Base-by-base conservation (phyloP, 1,140 invertebrate genomes). In the Rhopalosiphum padi region DNA sequence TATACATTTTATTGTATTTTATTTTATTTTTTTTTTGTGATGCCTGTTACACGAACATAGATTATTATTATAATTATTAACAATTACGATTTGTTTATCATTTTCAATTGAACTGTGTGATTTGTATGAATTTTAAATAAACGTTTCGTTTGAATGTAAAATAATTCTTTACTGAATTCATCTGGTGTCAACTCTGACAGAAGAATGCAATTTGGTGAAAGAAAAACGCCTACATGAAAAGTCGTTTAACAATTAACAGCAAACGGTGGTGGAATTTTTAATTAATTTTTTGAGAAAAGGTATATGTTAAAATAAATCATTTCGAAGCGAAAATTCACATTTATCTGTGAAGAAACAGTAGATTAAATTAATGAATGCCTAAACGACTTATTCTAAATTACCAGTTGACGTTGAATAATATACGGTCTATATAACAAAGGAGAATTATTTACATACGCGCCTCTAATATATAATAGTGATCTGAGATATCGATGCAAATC, bases 241-340 rank as follows among this genome's bases (percentile, higher is more conserved):
- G 41, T 43, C 23, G 30, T 30, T 86, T n/a, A 86, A 86, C 37
- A 86, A 86, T 86, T 86, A 86, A 86, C 85, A 46, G 85, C 18
- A 41, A 86, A 86, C 15, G 37, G 43, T 43, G 43, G 41, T 18
- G 43, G 85, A 43, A 86, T 46, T 86, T 86, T 48, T 86, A 86
- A 86, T 86, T 86, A 86, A 86, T 86, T 86, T 86, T 86, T 86
- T 46, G 85, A 46, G 41, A 48, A 86, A 46, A 86, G 41, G 85
- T 86, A 5, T 30, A 30, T 86, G 85, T n/a, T 25, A n/a, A 46
- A 86, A 86, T 86, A 86, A 86, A 46, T 86, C 85, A 86, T 86
- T 86, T 86, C 43, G 30, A 86, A 86, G 43, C 25, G 43, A 46
- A 86, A 86, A 46, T 86, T 30, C 85, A 46, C 43, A 86, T 86